A percentile compares a stretch with the other conserved stretches of the same genome.
Conservation (phyloP, 2,888 invertebrate genomes). For the Drosophila kanekoi region DNA sequence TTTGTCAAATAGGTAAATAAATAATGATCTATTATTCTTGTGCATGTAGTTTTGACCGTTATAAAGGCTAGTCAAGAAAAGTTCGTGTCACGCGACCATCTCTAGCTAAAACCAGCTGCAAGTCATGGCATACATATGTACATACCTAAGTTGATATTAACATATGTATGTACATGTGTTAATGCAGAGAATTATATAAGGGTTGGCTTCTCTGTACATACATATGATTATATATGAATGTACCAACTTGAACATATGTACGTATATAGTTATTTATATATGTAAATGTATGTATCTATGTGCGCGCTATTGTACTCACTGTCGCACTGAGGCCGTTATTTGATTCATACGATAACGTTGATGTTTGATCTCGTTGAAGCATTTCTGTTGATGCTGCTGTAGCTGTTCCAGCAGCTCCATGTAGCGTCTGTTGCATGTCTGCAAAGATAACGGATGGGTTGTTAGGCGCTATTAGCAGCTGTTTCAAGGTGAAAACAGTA, state of each 20-base stretch:
- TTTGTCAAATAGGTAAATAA: no score
- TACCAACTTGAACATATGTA: background rate
- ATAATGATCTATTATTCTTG: no score
- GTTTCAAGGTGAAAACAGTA: slow-evolving; percentile 26
- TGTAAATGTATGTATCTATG: background rate
- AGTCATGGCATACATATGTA: background rate
- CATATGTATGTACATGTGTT: background rate
- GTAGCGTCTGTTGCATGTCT: slow-evolving; percentile 91
- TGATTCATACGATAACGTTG: slow-evolving; percentile 95
- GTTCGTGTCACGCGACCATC: slow-evolving; percentile 29
- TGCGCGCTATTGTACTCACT: slow-evolving; percentile 87
- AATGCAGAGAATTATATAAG: slow-evolving; percentile 13
- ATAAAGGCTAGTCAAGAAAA: background rate
- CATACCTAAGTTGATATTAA: slow-evolving; percentile 1
- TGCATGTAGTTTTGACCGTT: background rate
- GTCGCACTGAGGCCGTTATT: slow-evolving; percentile 91
- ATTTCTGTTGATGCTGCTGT: slow-evolving; percentile 93
- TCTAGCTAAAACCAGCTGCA: slow-evolving; percentile 18
- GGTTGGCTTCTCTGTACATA: slow-evolving; percentile 22
- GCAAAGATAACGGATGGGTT: slow-evolving; percentile 4
- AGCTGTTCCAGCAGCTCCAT: slow-evolving; percentile 94
- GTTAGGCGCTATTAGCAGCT: slow-evolving; percentile 41
- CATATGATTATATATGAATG: background rate
- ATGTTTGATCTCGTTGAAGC: slow-evolving; percentile 94
- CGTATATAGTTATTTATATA: slow-evolving; percentile 1